These are phyloP conservation scores for Stercorarius parasiticus DNA, from an alignment of 2,113 vertebrate genomes.

Conservation along the genomic window DNA sequence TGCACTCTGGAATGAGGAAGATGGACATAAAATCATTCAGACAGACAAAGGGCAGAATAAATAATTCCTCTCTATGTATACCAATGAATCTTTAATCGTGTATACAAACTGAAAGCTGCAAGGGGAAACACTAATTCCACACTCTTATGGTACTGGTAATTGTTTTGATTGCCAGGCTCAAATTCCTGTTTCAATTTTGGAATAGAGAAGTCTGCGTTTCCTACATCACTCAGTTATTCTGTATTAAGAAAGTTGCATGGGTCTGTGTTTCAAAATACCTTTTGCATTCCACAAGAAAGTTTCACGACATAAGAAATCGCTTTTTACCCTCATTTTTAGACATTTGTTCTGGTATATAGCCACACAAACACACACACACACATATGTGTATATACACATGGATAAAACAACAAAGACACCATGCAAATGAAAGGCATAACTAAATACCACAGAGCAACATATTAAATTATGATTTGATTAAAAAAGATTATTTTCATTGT, in stretches of 20 bases:
- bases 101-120: not conserved
- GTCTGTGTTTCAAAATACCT: not conserved
- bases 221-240: not conserved
- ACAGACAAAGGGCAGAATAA: not conserved
- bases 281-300: not conserved
- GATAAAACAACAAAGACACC: not conserved
- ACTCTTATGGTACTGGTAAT: not conserved
- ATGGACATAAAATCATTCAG: not conserved
- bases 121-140: not conserved
- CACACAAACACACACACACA: not conserved
- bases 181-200: not conserved
- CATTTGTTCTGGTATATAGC: not conserved
- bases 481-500: not conserved
- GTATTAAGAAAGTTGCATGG: not conserved
- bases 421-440: not conserved
- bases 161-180: not conserved
- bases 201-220: not conserved
- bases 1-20: not conserved
- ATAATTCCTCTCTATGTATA: not conserved
- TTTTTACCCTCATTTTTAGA: not conserved
- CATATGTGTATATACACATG: rapidly evolving
- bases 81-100: not conserved
- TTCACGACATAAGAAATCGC: not conserved
- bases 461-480: not conserved
- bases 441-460: not conserved